These are phyloP conservation scores for Acleris laterana DNA, from an alignment of 2,888 invertebrate genomes.

Conservation along the genomic window DNA sequence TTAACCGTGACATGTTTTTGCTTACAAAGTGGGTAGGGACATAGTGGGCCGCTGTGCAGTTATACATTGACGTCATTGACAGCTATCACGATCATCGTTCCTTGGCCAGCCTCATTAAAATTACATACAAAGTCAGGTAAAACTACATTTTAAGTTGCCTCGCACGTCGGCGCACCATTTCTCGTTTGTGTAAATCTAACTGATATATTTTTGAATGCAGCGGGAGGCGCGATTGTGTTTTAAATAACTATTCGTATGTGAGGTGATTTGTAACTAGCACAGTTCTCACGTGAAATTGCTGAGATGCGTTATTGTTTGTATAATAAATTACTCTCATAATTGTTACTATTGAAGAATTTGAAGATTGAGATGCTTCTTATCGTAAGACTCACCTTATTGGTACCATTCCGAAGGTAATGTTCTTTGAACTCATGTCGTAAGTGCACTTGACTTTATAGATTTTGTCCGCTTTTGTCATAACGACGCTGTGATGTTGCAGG, in stretches of 20 bases:
- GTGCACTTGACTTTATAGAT: conserved; percentile 98
- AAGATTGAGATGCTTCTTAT: background rate
- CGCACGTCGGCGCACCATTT: conserved; percentile 55
- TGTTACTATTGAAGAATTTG: background rate
- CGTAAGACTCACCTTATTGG: conserved; percentile 90
- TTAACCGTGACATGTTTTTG: conserved; percentile 6
- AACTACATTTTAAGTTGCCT: conserved; percentile 51
- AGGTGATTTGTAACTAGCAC: conserved; percentile 27
- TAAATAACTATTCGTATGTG: conserved; percentile 54
- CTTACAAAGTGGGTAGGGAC: conserved; percentile 35
- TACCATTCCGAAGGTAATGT: conserved; percentile 98
- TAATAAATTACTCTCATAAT: conserved; percentile 6
- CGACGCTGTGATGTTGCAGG: conserved; percentile 96
- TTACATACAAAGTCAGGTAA: conserved; percentile 48
- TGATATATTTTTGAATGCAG: conserved; percentile 62
- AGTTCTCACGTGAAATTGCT: conserved; percentile 51
- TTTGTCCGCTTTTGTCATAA: conserved; percentile 98
- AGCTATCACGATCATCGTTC: conserved; percentile 49
- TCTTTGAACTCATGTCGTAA: conserved; percentile 98
- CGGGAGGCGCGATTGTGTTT: conserved; percentile 58
- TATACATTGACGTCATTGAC: conserved; percentile 46
- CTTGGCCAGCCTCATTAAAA: conserved; percentile 54
- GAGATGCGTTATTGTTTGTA: conserved; percentile 58
- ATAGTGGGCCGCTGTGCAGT: conserved; percentile 40
- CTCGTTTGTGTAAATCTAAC: conserved; percentile 58